These are phyloP conservation scores for Actias luna DNA, from an alignment of 2,888 invertebrate species.

Conservation along the genomic window DNA sequence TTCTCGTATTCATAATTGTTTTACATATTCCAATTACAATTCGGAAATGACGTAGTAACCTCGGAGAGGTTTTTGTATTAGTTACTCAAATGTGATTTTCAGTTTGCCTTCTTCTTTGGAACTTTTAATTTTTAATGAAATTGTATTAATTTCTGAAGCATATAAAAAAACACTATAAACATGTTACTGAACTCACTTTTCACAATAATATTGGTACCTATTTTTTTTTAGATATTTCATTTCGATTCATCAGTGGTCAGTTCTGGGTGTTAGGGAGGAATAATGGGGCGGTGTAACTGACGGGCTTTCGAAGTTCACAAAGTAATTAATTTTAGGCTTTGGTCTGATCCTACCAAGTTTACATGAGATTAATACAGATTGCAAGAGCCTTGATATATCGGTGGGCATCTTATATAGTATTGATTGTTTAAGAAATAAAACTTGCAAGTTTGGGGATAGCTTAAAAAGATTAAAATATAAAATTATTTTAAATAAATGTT, in stretches of 20 bases:
- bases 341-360: conserved; percentile 48
- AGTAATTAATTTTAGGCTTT: conserved; percentile 60
- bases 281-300: conserved; percentile 58
- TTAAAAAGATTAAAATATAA: not conserved
- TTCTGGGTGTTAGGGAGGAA: conserved; percentile 40
- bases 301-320: conserved; percentile 48
- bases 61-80: not conserved
- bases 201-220: too few relatives aligned
- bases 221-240: not conserved
- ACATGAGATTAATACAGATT: conserved; percentile 36
- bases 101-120: not conserved
- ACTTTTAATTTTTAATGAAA: not conserved
- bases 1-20: not conserved
- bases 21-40: not conserved
- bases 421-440: not conserved
- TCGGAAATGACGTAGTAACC: not conserved
- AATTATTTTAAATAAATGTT: not conserved
- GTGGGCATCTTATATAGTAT: not conserved
- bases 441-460: not conserved
- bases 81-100: not conserved
- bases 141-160: too few relatives aligned
- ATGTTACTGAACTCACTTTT: too few relatives aligned
- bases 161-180: too few relatives aligned
- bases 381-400: not conserved
- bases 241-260: not conserved